These are phyloP conservation scores for Alethe castanea DNA, from an alignment of 2,113 vertebrate genomes.

Conservation along the genomic window DNA sequence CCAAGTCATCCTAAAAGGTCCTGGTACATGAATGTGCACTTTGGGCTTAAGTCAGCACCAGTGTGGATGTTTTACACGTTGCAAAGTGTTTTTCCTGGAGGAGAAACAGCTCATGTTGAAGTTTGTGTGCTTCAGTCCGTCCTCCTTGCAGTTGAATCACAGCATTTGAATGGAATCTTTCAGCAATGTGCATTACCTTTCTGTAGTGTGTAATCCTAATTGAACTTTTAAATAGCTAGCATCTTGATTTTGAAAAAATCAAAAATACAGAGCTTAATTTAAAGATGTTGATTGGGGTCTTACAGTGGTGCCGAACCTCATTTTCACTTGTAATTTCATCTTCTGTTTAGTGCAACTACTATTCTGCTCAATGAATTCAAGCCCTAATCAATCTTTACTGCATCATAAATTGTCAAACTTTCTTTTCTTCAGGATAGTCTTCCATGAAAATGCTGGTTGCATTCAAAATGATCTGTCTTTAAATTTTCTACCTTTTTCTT, in stretches of 20 bases:
- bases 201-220: background rate
- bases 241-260: background rate
- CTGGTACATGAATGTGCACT: fast-evolving
- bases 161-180: slow-evolving; percentile 5
- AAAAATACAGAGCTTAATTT: background rate
- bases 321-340: background rate
- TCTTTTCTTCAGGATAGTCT: background rate
- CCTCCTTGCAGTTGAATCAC: background rate
- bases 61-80: background rate
- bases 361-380: background rate
- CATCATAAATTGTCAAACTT: background rate
- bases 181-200: background rate
- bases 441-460: slow-evolving; percentile 21
- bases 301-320: background rate
- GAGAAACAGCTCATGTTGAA: background rate
- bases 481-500: background rate
- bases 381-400: background rate
- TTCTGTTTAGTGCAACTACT: background rate
- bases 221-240: background rate
- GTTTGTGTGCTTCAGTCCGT: background rate
- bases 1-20: background rate
- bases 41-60: background rate
- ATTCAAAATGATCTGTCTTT: background rate
- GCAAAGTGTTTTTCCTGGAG: background rate
- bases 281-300: background rate